Conservation (phyloP, 2,888 invertebrate genomes). For the Nomada fabriciana region DNA sequence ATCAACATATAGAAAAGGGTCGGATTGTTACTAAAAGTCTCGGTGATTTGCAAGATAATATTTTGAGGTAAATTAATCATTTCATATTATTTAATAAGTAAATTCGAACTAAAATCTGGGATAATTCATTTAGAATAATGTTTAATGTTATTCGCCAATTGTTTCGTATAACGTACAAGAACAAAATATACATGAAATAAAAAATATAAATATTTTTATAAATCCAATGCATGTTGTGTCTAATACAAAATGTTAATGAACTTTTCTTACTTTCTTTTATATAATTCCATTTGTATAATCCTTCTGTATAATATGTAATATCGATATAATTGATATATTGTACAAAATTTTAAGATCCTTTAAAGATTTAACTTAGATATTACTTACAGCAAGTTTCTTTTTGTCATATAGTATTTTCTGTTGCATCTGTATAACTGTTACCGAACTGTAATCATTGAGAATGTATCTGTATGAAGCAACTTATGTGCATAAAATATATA, state of each 20-base stretch:
- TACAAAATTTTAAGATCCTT: conserved; percentile 30
- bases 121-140: not conserved
- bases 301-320: conserved; percentile 25
- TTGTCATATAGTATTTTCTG: conserved; percentile 17
- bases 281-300: conserved; percentile 24
- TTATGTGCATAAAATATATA: conserved; percentile 45
- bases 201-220: conserved; percentile 22
- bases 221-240: conserved; percentile 32
- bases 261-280: not conserved
- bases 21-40: conserved; percentile 73
- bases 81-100: conserved; percentile 9
- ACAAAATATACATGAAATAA: conserved; percentile 7
- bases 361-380: conserved; percentile 5
- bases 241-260: not conserved
- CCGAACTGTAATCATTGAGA: conserved; percentile 25
- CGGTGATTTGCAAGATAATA: conserved; percentile 74
- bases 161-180: not conserved
- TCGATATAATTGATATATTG: conserved; percentile 12
- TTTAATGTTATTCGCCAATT: not conserved
- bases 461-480: conserved; percentile 38
- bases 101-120: not conserved
- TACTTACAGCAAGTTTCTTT: conserved; percentile 4
- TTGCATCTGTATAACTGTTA: conserved; percentile 30
- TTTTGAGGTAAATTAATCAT: conserved; percentile 74
- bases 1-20: conserved; percentile 71